Evolutionary conservation across 2,888 invertebrate species (phyloP), one percentile per base, ranked within the genome.

Genomic region (Eupithecia dodoneata): DNA sequence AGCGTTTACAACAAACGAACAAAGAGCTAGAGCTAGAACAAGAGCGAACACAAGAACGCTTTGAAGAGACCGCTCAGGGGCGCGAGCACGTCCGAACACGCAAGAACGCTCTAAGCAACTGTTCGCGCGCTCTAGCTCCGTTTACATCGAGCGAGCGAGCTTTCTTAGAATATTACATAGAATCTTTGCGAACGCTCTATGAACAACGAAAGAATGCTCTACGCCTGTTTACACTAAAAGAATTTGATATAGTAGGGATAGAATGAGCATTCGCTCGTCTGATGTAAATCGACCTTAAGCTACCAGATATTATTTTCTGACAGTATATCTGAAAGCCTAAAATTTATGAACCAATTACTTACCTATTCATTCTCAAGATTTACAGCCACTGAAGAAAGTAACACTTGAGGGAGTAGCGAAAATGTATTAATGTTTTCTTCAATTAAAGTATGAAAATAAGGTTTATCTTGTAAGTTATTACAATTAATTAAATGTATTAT

Each of bases 221-320:
- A 75, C 69, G 74, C 70, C 78, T 80, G 76, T 78, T 78, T 76
- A 80, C 78, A 80, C 71, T 76, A 78, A 30, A 80, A 76, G 66
- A 78, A 78, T 78, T 78, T 74, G 74, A 71, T 69, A 18, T 52
- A 79, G 73, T 49, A 13, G 49, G 18, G 66, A 66, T 18, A 18
- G 41, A 66, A 42, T 18, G 18, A 15, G 13, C 30, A 49, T 49
- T 49, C 13, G 30, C 63, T 63, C 63, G 63, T 63, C 10, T 63
- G 55, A n/a, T 59, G 55, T 59, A 59, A 59, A 59, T 59, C n/a
- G 55, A 59, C 55, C 55, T 59, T 65, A 59, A 45, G 67, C 44
- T 69, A 69, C 44, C 70, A 70, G 70, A 70, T 70, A 70, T 70
- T 70, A 47, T 70, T 70, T 70, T 70, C 67, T 69, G 42, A 45